Conservation (phyloP, 2,113 vertebrate genomes). For the Podilymbus podiceps region DNA sequence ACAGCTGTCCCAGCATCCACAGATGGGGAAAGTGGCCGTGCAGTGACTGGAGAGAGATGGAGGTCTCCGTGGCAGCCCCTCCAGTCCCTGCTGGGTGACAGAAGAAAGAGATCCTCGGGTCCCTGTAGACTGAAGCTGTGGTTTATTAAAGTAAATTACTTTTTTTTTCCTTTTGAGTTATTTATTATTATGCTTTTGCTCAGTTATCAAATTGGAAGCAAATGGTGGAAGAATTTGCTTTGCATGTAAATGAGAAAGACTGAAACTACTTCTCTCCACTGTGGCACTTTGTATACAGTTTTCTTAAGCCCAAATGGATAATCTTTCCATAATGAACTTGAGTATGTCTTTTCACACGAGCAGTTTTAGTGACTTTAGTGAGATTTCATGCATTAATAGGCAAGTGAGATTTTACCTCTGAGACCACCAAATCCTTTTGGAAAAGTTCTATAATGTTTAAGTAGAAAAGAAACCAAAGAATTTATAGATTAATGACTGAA, state of each 20-base stretch:
- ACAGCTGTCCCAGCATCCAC: not conserved
- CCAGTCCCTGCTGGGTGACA: not conserved
- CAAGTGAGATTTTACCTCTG: conserved; percentile 7
- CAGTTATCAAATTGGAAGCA: conserved; percentile 38
- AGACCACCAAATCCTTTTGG: conserved; percentile 47
- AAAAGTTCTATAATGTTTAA: conserved; percentile 33
- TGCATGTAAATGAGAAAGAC: conserved; percentile 30
- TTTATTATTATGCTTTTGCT: conserved; percentile 21
- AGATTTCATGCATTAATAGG: conserved; percentile 32
- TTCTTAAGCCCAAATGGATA: conserved; percentile 25
- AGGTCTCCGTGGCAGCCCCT: not conserved
- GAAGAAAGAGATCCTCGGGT: not conserved
- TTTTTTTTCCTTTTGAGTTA: not conserved
- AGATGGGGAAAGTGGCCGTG: not conserved
- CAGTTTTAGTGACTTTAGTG: conserved; percentile 24
- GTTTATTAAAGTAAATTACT: conserved; percentile 13
- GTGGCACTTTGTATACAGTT: not conserved
- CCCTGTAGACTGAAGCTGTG: not conserved
- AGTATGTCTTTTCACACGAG: conserved; percentile 16
- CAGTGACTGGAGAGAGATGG: not conserved
- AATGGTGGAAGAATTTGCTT: conserved; percentile 43
- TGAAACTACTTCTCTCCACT: not conserved
- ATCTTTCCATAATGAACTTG: conserved; percentile 43
- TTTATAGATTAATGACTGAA: conserved; percentile 36
- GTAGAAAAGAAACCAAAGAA: conserved; percentile 36